These are phyloP conservation scores for Machaerirhynchus nigripectus DNA, from an alignment of 2,113 vertebrate species.

Conservation along the genomic window DNA sequence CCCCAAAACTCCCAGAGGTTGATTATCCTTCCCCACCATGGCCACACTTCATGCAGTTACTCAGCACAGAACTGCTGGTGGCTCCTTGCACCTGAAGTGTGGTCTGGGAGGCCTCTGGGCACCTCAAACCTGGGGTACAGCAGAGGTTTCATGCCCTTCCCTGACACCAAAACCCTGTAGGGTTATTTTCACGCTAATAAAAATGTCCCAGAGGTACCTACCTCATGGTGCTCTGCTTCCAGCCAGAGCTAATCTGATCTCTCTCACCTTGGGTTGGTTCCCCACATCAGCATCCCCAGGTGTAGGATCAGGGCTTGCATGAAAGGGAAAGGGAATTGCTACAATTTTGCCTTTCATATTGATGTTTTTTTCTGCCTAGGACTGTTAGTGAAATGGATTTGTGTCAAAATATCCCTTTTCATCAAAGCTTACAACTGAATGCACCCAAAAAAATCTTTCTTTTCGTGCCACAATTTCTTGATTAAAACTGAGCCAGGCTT, in stretches of 20 bases:
- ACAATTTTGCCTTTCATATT: not conserved
- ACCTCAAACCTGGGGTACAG: not conserved
- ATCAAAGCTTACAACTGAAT: not conserved
- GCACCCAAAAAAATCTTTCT: not conserved
- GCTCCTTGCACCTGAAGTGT: not conserved
- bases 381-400: not conserved
- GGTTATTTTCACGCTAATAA: not conserved
- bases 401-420: not conserved
- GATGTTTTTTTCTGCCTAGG: not conserved
- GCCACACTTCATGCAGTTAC: not conserved
- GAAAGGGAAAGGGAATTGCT: not conserved
- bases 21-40: not conserved
- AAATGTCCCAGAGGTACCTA: not conserved
- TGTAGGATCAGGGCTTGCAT: not conserved
- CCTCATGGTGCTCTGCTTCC: fast-evolving
- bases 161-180: not conserved
- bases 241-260: not conserved
- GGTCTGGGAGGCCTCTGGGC: not conserved
- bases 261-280: not conserved
- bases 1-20: not conserved
- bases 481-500: slow-evolving; percentile 25
- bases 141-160: not conserved
- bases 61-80: not conserved
- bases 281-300: not conserved
- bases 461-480: not conserved